Base-by-base conservation (phyloP, 2,888 invertebrate species). In the Fissipunctia ypsillon region DNA sequence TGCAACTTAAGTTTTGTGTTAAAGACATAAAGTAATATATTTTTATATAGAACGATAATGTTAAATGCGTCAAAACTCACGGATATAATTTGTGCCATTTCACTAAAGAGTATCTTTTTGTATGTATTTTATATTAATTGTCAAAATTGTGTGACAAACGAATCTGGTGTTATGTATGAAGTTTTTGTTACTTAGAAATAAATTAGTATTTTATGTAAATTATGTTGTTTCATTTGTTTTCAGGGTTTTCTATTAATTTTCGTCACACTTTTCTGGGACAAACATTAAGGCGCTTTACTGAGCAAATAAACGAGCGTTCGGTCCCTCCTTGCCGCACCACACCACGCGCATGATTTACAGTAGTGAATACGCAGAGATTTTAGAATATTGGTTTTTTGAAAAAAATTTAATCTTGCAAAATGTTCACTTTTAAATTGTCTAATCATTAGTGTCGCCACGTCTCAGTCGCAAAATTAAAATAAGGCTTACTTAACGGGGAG, bases 151-250 rank as follows among this genome's bases (percentile, higher is more conserved):
- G 45, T 57, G 67, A 70, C 41, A 57, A 65, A 64, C 6, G 63
- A 71, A 84, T 78, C 64, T 69, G 48, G 41, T 67, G 57, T 76
- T 72, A 61, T 54, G 70, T 69, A 72, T 80, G 54, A 45, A 52
- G 76, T 74, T 83, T 82, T 83, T 85, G 83, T 85, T 84, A 79
- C 56, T 76, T 72, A 76, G 56, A 81, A 86, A 80, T 86, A 84
- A 86, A 86, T 67, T 73, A 78, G 76, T 79, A 67, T 84, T 82
- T 85, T 79, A 74, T 73, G 65, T 73, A 67, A 25, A 25, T n/a
- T 22, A 4, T 64, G 54, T 70, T 50, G 57, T 84, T 76, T 73
- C 16, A 52, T 35, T 72, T n/a, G 2, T 59, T 35, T 35, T 28
- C 4, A 52, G 14, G 52, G 14, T 14, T 5, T 14, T 52, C 6